A percentile compares a stretch with the other conserved stretches of the same genome.
These are phyloP conservation scores for Drosophila pectinifera DNA, from an alignment of 1,140 invertebrate species.

Conservation along the genomic window DNA sequence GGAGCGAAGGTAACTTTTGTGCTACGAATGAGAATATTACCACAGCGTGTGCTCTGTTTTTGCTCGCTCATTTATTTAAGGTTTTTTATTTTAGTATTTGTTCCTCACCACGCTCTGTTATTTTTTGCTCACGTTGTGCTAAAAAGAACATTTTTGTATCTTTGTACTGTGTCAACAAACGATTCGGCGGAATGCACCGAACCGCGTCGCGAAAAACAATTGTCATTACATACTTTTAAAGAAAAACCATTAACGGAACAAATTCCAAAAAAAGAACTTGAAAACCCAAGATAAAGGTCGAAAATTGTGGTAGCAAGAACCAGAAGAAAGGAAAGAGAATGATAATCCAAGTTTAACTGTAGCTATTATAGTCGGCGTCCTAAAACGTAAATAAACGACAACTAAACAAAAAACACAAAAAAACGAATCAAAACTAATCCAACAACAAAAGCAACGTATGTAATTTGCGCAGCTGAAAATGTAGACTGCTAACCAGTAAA, in stretches of 20 bases:
- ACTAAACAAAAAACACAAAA: constrained; percentile 23
- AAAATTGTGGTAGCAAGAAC: constrained; percentile 33
- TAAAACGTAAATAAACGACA: constrained; percentile 44
- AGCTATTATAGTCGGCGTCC: constrained; percentile 59
- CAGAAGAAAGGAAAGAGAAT: constrained; percentile 20
- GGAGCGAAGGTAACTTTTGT: constrained; percentile 45
- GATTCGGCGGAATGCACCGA: constrained; percentile 12
- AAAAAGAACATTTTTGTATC: constrained; percentile 35
- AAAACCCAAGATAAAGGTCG: constrained; percentile 13
- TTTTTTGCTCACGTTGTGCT: constrained; percentile 64
- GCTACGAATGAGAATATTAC: constrained; percentile 31
- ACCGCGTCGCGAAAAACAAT: constrained; percentile 23
- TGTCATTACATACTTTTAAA: constrained; percentile 28
- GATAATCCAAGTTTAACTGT: constrained; percentile 57
- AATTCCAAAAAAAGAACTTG: constrained; percentile 13
- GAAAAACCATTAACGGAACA: constrained; percentile 7
- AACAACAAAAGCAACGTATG: constrained; percentile 32
- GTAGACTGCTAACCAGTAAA: constrained; percentile 34
- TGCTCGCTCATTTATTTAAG: constrained; percentile 47
- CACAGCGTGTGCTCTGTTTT: constrained; percentile 44
- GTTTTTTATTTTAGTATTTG: constrained; percentile 52
- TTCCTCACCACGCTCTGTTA: constrained; percentile 66
- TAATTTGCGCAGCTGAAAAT: constrained; percentile 44
- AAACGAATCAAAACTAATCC: constrained; percentile 59
- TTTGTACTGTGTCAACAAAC: constrained; percentile 18